These are phyloP conservation scores for Gymnoscelis rufifasciata DNA, from an alignment of 2,888 invertebrate species.

Conservation along the genomic window DNA sequence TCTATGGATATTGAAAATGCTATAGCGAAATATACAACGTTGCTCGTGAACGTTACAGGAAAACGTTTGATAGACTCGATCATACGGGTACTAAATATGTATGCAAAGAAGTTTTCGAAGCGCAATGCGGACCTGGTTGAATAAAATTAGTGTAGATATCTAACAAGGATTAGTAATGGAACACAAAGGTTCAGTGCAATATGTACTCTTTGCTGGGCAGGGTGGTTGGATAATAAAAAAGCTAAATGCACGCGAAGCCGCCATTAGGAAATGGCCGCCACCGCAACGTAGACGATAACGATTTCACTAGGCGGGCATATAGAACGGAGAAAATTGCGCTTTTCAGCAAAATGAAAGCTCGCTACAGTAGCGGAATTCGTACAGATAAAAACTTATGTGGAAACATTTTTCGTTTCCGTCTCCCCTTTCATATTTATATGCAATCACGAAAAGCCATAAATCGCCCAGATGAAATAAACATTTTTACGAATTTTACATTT, in stretches of 20 bases:
- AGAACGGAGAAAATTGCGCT: slow-evolving; percentile 75
- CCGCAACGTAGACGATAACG: slow-evolving; percentile 64
- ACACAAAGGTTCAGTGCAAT: slow-evolving; percentile 36
- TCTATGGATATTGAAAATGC: slow-evolving; percentile 49
- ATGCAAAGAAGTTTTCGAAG: slow-evolving; percentile 7
- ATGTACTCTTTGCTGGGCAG: slow-evolving; percentile 38
- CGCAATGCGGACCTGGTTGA: slow-evolving; percentile 19
- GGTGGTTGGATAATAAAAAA: slow-evolving; percentile 54
- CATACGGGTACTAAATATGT: background rate
- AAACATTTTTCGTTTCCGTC: slow-evolving; percentile 43
- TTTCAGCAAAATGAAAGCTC: slow-evolving; percentile 71
- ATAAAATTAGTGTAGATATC: slow-evolving; percentile 17
- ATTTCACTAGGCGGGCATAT: slow-evolving; percentile 67
- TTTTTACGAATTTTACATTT: slow-evolving; percentile 23
- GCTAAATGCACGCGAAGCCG: slow-evolving; percentile 69
- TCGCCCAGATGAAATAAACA: slow-evolving; percentile 35
- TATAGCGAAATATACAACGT: slow-evolving; percentile 35
- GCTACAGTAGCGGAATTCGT: slow-evolving; percentile 58
- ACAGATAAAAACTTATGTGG: slow-evolving; percentile 50
- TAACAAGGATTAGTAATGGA: slow-evolving; percentile 21
- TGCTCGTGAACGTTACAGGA: slow-evolving; percentile 28
- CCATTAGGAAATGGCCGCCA: slow-evolving; percentile 73
- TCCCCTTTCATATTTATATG: slow-evolving; percentile 51
- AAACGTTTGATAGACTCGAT: slow-evolving; percentile 12
- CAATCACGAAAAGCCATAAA: slow-evolving; percentile 48